Base-by-base conservation (phyloP, 1,140 invertebrate species). In the Bicyclus anynana region DNA sequence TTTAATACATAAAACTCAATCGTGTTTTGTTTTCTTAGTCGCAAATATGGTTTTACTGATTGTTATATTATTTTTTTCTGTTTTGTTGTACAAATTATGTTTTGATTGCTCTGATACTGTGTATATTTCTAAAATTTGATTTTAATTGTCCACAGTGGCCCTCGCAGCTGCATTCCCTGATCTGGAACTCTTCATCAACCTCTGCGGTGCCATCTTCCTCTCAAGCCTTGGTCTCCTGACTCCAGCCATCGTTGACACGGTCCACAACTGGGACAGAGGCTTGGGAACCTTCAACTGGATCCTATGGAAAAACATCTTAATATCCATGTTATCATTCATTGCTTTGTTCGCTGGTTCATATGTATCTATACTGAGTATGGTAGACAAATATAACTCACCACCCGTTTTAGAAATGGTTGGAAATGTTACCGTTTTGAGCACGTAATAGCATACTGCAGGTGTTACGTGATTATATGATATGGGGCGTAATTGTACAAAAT, bases 191-290 rank as follows among this genome's bases (percentile, higher is more conserved):
- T 93, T 98, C 72, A 98, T 98, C 68, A 94, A 95, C 42, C 89
- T 97, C 13, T 93, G 97, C 27, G 97, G 97, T 9, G 95, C 97
- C 1, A 89, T 97, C 42, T 95, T 95, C 76, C 94, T 97, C 59
- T 96, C 95, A 5, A 93, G 94, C 27, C 90, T 98, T 12, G 96
- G 96, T 27, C 87, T 93, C n/a, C 93, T 97, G 40, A 92, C 96
- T 53, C 97, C 97, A 48, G 95, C 96, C 10, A 76, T 97, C 33
- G 92, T 98, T 16, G 95, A 98, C 70, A 94, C 95, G 1, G 91
- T 94, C 1, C 91, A 93, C 35, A 90, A 91, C 61, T 94, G 92
- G 91, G 91, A 90, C 87, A 50, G 87, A 80, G 90, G 91, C 7
- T 87, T 94, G 1, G 94, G 94, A 12, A 62, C 49, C 0, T 88